These are phyloP conservation scores for Megatriorchis doriae DNA, from an alignment of 2,113 vertebrate species.

Conservation along the genomic window DNA sequence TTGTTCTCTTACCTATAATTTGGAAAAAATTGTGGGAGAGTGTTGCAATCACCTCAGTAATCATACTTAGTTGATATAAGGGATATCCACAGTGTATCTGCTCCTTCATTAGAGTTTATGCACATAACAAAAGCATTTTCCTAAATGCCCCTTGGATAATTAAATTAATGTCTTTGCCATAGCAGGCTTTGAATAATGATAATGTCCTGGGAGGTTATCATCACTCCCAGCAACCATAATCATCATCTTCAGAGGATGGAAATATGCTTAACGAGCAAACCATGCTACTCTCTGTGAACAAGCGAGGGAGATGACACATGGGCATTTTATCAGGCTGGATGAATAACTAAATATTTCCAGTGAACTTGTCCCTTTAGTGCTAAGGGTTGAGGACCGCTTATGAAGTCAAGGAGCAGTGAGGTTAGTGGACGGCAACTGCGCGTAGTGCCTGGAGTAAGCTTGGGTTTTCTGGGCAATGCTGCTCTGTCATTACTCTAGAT, in stretches of 20 bases:
- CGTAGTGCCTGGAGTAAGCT: background rate
- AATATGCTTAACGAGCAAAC: background rate
- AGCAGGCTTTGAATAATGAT: background rate
- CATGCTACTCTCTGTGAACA: accelerated
- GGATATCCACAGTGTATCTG: background rate
- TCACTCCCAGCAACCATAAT: background rate
- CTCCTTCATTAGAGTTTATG: background rate
- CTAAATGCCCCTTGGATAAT: background rate
- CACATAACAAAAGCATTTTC: background rate
- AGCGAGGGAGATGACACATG: background rate
- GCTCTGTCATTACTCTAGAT: background rate
- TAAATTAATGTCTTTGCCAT: background rate
- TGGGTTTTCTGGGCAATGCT: background rate
- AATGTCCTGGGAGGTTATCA: background rate
- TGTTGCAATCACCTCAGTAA: background rate
- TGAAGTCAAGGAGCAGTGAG: background rate
- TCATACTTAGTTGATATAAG: background rate
- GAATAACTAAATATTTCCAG: background rate
- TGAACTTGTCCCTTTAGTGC: background rate
- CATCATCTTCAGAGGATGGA: background rate
- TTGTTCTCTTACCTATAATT: background rate
- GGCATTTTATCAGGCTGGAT: background rate
- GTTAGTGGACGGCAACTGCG: background rate
- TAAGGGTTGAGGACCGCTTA: background rate
- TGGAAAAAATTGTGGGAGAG: background rate